Conservation (phyloP, 2,797 vertebrate genomes). For the Enteromius argenteus region DNA sequence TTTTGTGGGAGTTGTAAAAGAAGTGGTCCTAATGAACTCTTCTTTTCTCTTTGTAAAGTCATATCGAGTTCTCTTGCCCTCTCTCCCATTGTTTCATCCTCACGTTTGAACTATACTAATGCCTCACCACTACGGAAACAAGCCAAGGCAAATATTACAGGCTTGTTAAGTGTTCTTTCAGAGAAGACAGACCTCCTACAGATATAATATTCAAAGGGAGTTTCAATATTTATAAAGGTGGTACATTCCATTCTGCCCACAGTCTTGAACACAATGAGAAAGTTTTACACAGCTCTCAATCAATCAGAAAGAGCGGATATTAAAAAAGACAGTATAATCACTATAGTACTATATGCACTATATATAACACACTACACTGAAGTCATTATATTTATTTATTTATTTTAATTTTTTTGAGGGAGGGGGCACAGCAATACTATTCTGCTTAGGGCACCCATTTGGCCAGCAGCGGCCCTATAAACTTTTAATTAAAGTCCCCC, state of each 20-base stretch:
- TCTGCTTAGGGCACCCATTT: too few species aligned
- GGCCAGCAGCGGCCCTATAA: too few species aligned
- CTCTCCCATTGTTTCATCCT: constrained; percentile 45
- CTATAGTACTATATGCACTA: neutral
- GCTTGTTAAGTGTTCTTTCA: constrained; percentile 33
- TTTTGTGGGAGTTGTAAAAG: constrained; percentile 53
- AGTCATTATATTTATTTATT: neutral
- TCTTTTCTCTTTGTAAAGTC: constrained; percentile 43
- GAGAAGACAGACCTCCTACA: constrained; percentile 12
- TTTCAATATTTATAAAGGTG: constrained; percentile 33
- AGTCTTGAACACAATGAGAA: constrained; percentile 15
- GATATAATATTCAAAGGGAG: constrained; percentile 15
- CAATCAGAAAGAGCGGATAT: neutral
- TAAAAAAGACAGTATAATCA: neutral
- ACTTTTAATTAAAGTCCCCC: too few species aligned
- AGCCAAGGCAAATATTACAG: constrained; percentile 22
- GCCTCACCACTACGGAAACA: constrained; percentile 16
- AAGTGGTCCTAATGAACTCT: constrained; percentile 52
- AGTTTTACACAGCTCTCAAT: neutral
- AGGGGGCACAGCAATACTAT: too few species aligned
- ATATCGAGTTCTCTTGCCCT: constrained; percentile 28
- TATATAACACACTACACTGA: neutral
- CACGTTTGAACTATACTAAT: constrained; percentile 14
- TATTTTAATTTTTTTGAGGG: too few species aligned
- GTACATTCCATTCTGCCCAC: neutral